These are phyloP conservation scores for Laticauda laticaudata DNA, from an alignment of 2,113 vertebrate genomes.

Conservation along the genomic window DNA sequence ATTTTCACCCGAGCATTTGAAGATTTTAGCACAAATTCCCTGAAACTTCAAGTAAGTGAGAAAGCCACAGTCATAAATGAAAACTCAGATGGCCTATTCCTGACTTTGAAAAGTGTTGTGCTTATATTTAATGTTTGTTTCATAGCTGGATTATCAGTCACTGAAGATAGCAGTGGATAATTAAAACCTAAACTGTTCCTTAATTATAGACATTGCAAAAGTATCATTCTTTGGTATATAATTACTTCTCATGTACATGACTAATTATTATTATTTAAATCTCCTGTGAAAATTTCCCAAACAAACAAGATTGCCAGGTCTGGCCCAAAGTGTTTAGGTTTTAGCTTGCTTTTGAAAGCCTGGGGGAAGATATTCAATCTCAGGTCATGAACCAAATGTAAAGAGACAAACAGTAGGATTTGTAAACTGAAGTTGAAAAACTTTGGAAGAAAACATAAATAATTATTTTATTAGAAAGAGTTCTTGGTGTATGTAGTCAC, in stretches of 20 bases:
- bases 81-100: slow-evolving; percentile 23
- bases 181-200: slow-evolving; percentile 64
- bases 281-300: slow-evolving; percentile 45
- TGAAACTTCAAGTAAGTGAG: slow-evolving; percentile 18
- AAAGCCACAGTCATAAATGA: slow-evolving; percentile 1
- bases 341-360: background rate
- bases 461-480: background rate
- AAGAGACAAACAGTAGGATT: background rate
- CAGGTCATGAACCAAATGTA: background rate
- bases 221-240: slow-evolving; percentile 37
- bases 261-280: slow-evolving; percentile 53
- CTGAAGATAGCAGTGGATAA: slow-evolving; percentile 56
- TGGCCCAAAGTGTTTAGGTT: background rate
- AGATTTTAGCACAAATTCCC: background rate
- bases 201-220: slow-evolving; percentile 61
- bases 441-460: background rate
- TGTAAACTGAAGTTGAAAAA: background rate
- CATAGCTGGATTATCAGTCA: slow-evolving; percentile 48
- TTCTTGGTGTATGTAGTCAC: background rate
- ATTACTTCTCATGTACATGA: slow-evolving; percentile 54
- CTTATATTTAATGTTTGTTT: slow-evolving; percentile 54
- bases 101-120: slow-evolving; percentile 14
- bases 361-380: background rate
- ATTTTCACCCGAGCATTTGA: background rate
- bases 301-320: slow-evolving; percentile 7